These are phyloP conservation scores for Mythimna ferrago DNA, from an alignment of 2,888 invertebrate genomes.

Conservation along the genomic window DNA sequence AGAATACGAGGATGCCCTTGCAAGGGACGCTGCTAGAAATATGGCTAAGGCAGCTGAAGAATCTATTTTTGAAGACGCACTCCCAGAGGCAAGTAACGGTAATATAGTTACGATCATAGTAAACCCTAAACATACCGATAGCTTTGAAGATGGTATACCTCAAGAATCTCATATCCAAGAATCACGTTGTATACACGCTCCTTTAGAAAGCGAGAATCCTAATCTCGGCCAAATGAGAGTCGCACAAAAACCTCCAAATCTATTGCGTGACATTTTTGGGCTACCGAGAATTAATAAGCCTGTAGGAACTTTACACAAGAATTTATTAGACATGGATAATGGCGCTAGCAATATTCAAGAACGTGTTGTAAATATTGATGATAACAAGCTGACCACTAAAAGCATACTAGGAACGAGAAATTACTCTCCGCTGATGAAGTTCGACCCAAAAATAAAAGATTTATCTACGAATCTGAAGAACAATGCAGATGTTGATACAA, in stretches of 20 bases:
- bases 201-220: conserved; percentile 62
- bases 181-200: conserved; percentile 70
- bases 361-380: conserved; percentile 52
- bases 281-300: conserved; percentile 62
- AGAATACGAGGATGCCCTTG: conserved; percentile 83
- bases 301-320: conserved; percentile 58
- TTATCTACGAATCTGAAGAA: conserved; percentile 35
- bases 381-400: conserved; percentile 6
- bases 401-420: conserved; percentile 1
- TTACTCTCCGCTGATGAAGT: conserved; percentile 29
- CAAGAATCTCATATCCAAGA: conserved; percentile 78
- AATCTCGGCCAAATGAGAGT: conserved; percentile 44
- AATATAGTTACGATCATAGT: conserved; percentile 79
- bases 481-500: conserved; percentile 36
- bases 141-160: conserved; percentile 67
- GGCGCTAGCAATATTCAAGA: conserved; percentile 77
- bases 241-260: conserved; percentile 58
- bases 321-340: conserved; percentile 74
- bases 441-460: conserved; percentile 19
- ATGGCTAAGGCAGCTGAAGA: conserved; percentile 61
- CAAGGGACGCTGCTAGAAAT: conserved; percentile 80
- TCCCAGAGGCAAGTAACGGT: conserved; percentile 69
- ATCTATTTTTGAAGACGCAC: conserved; percentile 61
- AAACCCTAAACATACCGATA: conserved; percentile 66
- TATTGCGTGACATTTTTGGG: conserved; percentile 67